phyloP scores from a whole-genome alignment of 2,888 invertebrate species.

The Drosophila meridiana region DNA sequence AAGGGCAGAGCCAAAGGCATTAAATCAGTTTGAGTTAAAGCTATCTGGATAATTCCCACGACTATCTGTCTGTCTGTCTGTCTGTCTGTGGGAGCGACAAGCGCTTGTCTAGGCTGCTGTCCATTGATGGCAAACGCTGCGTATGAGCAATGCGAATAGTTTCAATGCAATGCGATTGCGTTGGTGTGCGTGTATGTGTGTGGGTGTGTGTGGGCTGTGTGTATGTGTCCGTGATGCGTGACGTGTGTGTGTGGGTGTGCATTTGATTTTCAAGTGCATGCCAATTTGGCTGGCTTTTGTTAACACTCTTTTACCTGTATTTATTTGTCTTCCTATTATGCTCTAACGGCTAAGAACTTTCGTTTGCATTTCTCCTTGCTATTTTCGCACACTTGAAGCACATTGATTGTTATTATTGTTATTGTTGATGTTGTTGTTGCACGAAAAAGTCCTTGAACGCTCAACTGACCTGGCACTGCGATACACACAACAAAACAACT shows the following conservation, averaged over 20 bases:
- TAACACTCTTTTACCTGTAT: constrained; percentile 59
- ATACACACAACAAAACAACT: constrained; percentile 63
- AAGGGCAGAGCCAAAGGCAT: constrained; percentile 2
- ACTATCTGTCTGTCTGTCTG: constrained; percentile 25
- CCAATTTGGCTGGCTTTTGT: constrained; percentile 56
- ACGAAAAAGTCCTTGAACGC: constrained; percentile 77
- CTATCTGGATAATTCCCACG: constrained; percentile 42
- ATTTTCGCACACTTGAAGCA: constrained; percentile 50
- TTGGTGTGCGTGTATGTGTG: constrained; percentile 17
- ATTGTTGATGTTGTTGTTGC: constrained; percentile 37
- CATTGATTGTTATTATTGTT: constrained; percentile 39
- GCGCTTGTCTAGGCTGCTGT: constrained; percentile 48
- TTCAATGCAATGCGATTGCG: constrained; percentile 53
- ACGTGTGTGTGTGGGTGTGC: constrained; percentile 17
- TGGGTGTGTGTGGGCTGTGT: constrained; percentile 14
- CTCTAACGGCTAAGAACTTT: constrained; percentile 25
- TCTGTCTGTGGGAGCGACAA: constrained; percentile 38
- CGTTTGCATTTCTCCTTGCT: constrained; percentile 24
- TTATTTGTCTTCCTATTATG: constrained; percentile 23
- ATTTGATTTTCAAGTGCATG: constrained; percentile 73
- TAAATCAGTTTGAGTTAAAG: constrained; percentile 45
- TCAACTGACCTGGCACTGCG: constrained; percentile 78
- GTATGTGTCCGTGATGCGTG: constrained; percentile 4
- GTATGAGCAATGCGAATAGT: constrained; percentile 70
- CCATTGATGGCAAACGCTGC: constrained; percentile 72